Base-by-base conservation (phyloP, 1,140 invertebrate genomes). In the Cheumatopsyche charites region DNA sequence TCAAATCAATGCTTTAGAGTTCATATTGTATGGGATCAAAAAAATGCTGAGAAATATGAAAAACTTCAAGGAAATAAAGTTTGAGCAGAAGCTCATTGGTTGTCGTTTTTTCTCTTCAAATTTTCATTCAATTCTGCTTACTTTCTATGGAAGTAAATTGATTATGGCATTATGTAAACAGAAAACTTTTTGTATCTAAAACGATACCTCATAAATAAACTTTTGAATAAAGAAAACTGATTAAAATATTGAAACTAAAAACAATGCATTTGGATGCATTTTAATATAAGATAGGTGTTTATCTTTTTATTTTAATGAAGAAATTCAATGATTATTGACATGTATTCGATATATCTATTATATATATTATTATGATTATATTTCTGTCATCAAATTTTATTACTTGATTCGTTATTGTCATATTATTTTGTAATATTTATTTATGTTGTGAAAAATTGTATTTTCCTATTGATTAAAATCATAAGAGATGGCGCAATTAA, bases 401-500 rank as follows among this genome's bases (percentile, higher is more conserved):
- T 19, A 55, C 12, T 23, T 55, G 21, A 2, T 25, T 36, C 29
- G 29, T 25, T 58, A 26, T 58, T 25, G 1, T 52, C 47, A 7
- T n/a, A 52, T 52, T 11, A 7, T 25, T 58, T 58, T 23, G 2
- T 58, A 36, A 6, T 58, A 58, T 58, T 58, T 58, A 23, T 58
- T 23, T 19, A 19, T 21, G 9, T 58, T 25, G 21, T 58, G 43
- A 58, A 58, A n/a, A 58, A 58, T 52, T 52, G 29, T 36, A 36
- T 36, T 36, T 49, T n/a, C 17, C 17, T 49, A 49, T 49, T n/a
- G 4, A 26, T 62, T 62, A 21, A 36, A n/a, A 23, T 67, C 43
- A 52, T 49, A 49, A 55, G 41, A 43, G 29, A 68, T 68, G 49
- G 66, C 66, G 66, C 66, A 68, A 68, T 68, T 29, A 45, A 41